Evolutionary conservation across 2,888 invertebrate species (phyloP).

Genomic region (Mantis religiosa): DNA sequence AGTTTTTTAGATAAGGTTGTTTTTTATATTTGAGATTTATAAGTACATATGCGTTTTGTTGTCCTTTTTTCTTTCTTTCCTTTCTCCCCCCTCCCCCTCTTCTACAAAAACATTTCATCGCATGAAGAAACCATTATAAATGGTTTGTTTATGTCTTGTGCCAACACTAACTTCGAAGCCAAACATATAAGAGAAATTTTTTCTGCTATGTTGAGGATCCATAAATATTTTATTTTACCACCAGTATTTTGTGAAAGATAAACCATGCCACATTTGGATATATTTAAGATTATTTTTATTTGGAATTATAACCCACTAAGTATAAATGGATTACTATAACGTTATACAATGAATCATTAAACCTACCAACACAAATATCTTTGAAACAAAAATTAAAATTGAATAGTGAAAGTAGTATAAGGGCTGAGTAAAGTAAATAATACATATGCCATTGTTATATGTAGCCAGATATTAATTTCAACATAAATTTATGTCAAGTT

Average conservation of each 20-base stretch:
- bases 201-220: background rate
- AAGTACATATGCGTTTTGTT: conserved; percentile 2
- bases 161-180: background rate
- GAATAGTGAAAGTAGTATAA: no score
- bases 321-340: no score
- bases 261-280: no score
- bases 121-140: conserved; percentile 11
- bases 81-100: background rate
- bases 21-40: conserved; percentile 20
- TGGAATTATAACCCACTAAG: no score
- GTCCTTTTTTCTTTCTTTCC: background rate
- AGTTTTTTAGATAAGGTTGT: conserved; percentile 13
- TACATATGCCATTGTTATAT: no score
- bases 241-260: background rate
- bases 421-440: no score
- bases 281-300: no score
- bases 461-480: no score
- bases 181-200: background rate
- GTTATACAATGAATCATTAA: no score
- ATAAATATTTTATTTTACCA: background rate
- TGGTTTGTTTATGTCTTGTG: background rate
- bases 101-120: background rate
- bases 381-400: no score
- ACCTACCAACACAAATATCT: no score
- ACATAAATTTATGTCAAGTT: no score